Evolutionary conservation across 92 coral and sea anemone species (phyloP), one percentile per base, ranked within the genome.

Genomic region (Heliopora coerulea): DNA sequence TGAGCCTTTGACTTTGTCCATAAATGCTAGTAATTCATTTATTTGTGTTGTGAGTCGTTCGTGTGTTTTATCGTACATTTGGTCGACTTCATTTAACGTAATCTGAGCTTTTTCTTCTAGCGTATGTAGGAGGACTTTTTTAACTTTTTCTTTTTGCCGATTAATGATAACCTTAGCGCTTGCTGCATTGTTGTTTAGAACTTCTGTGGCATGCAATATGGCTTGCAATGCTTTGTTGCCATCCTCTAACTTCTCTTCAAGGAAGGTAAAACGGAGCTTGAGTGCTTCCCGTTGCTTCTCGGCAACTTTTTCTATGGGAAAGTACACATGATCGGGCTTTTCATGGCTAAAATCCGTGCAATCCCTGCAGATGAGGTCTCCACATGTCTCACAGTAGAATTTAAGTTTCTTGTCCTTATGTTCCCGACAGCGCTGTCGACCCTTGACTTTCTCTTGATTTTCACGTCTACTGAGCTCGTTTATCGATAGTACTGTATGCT

Each of bases 371-470:
- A 70, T 54, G 48, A 70, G 54, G 11, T 70, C 31, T 9, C 54
- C 62, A 42, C 77, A 70, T 3, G 77, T 70, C 41, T 70, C 77
- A 33, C 77, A 70, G 54, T 70, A 70, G 3, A 50, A 33, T 32
- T 70, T 70, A 13, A 70, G 54, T 21, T 70, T 70, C 58, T 70
- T 52, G 14, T 33, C 24, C 12, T 56, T 10, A 37, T 70, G 77
- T 70, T 50, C 30, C 32, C 54, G 17, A 50, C 77, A 70, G 15
- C 34, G 40, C 25, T 40, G 37, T 20, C 29, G 26, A 15, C 48
- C 77, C 23, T 32, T 52, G 6, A 70, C 30, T 30, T 70, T 70
- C 18, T 13, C 34, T 33, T 27, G 49, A 28, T 70, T 70, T 34
- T 70, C 77, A 30, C 63, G 77, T 49, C 30, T 30, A 6, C 56